Base-by-base conservation (phyloP, 2,113 vertebrate species). In the Prochilodus magdalenae region DNA sequence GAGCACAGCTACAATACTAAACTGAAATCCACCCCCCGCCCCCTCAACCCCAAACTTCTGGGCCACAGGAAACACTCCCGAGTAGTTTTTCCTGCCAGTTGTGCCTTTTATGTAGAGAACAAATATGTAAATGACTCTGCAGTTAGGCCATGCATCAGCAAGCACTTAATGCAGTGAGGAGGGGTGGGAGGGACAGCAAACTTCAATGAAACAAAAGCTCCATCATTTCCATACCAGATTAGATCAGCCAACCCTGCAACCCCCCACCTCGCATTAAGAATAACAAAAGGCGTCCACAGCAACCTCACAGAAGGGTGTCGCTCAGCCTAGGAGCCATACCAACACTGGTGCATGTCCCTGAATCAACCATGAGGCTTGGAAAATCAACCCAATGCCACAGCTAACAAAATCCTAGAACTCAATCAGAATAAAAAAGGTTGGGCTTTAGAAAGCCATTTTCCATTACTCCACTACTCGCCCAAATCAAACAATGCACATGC, bases 221-320 rank as follows among this genome's bases (percentile, higher is more conserved):
- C 10, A 33, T 40, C 77, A 80, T 86, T 84, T 84, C 60, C 85
- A 86, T 60, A 62, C 72, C 24, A 81, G 75, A 82, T 72, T 77
- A 36, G 82, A 84, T 59, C 29, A 33, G 44, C 57, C 69, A 65
- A 49, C 55, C 27, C 47, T 30, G 24, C 44, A 62, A 47, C 82
- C 82, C 85, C 85, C 79, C 63, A 75, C 66, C 51, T 33, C 5
- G 14, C 66, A 5, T 49, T 22, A 51, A 70, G 57, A 76, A 81
- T 80, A 81, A 85, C 75, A 75, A 77, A 78, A 78, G 78, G 47
- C 18, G 3, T 59, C 51, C 65, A 40, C 60, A n/a, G 33, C 51
- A 72, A 36, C 74, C 30, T 73, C 81, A 78, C 66, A 33, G 44
- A 73, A 51, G 74, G 29, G 76, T 55, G 75, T 26, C 27, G 75